These are phyloP conservation scores for Linyphia triangularis DNA, from an alignment of 2,888 invertebrate species.

Conservation along the genomic window DNA sequence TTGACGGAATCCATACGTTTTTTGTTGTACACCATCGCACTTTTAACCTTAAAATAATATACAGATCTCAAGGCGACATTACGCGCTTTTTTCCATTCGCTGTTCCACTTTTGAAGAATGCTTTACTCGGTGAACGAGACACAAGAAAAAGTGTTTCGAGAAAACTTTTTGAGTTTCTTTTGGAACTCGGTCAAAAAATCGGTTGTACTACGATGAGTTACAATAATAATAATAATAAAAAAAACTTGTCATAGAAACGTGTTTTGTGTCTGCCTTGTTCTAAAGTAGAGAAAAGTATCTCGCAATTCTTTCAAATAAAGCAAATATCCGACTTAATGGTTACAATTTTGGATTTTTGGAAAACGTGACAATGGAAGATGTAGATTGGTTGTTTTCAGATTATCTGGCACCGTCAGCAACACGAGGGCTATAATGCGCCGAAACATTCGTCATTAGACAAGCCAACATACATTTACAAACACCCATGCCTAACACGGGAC, in stretches of 20 bases:
- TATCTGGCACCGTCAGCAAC: no score
- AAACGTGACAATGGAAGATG: no score
- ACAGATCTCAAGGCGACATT: conserved; percentile 9
- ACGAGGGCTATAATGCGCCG: no score
- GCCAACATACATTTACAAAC: no score
- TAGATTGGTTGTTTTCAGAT: no score
- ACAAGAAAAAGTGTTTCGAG: conserved; percentile 15
- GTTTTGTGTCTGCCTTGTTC: background rate
- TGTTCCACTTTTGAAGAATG: conserved; percentile 20
- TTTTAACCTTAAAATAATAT: background rate
- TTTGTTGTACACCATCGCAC: background rate
- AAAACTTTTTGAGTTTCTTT: conserved; percentile 27
- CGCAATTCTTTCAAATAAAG: no score
- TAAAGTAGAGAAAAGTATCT: background rate
- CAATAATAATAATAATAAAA: no score
- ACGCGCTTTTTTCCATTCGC: conserved; percentile 8
- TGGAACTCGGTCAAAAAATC: conserved; percentile 34
- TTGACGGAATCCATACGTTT: background rate
- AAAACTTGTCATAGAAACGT: background rate
- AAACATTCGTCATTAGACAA: no score
- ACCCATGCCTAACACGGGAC: no score
- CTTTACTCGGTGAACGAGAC: background rate
- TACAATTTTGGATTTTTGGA: no score
- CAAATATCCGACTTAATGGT: no score
- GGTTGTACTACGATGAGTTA: background rate